phyloP scores from a whole-genome alignment of 1,140 invertebrate genomes.

The Alviniconcha marisindica region DNA sequence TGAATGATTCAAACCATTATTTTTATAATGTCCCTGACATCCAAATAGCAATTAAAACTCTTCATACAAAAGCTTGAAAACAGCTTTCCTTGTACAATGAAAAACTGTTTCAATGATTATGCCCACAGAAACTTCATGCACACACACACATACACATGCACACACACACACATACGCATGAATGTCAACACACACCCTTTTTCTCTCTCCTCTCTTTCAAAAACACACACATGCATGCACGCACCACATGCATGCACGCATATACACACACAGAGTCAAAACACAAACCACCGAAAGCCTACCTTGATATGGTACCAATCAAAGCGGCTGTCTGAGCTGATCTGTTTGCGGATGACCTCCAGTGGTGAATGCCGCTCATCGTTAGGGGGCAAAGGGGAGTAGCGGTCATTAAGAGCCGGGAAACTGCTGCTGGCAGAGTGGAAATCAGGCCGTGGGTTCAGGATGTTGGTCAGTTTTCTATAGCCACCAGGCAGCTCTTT shows the following conservation, averaged over 20 bases:
- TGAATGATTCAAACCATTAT: no score
- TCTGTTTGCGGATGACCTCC: not conserved
- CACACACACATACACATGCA: no score
- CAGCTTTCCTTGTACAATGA: no score
- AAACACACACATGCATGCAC: not conserved
- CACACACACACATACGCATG: no score
- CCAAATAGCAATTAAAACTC: no score
- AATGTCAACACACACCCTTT: not conserved
- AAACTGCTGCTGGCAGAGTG: constrained; percentile 47
- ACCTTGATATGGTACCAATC: constrained; percentile 25
- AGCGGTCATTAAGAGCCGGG: constrained; percentile 39
- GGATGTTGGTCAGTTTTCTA: constrained; percentile 65
- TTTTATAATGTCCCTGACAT: no score
- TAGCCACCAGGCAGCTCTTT: constrained; percentile 51
- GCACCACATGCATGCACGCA: no score
- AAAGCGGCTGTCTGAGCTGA: constrained; percentile 21
- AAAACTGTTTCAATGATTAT: no score
- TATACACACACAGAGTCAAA: no score
- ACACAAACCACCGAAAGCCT: not conserved
- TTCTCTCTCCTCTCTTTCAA: no score
- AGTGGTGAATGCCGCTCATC: constrained; percentile 13
- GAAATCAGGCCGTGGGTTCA: constrained; percentile 65
- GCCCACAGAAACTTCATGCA: no score
- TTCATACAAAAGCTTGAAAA: no score
- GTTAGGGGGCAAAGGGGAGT: constrained; percentile 13